Evolutionary conservation across 2,797 vertebrate genomes (phyloP), one percentile per base, ranked within the genome.

Genomic region (Glyptemys insculpta): DNA sequence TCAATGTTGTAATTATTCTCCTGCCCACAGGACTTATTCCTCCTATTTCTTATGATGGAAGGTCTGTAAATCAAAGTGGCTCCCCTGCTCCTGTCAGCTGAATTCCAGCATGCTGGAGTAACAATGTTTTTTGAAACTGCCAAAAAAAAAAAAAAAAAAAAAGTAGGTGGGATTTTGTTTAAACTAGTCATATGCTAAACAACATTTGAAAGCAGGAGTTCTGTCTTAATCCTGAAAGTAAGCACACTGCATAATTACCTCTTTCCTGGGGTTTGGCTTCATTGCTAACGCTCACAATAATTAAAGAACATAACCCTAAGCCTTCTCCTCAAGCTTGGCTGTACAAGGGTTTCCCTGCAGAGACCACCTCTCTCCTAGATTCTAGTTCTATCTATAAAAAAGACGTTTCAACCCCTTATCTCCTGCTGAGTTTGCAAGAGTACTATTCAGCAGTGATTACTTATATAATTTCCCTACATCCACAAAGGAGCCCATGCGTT

Each of bases 41-140:
- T 90, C 92, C 91, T 94, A 83, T 89, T 96, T 80, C 53, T 1
- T 74, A 82, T 54, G 95, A 93, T 14, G 82, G 94, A 96, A 94
- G 68, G 93, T 94, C 94, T 93, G 90, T 93, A 94, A 91, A 96
- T 92, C 95, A 90, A 76, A n/a, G 89, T 91, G 93, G 94, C 95
- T 97, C 93, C 95, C 94, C 91, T 23, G 2, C 83, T 94, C 72
- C 82, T 86, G 90, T 91, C 94, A 94, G 76, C 34, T 21, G 19
- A 37, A 80, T 95, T 92, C 94, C 83, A 96, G 78, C 78, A 27
- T 37, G 81, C 85, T 53, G 86, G 50, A 94, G 83, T 89, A 94
- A 95, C 86, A 82, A 91, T 84, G 52, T 78, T 65, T 96, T 92
- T 87, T 94, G 92, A 83, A 84, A 65, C 2, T 86, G 91, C 72